A percentile compares a stretch with the other conserved stretches of the same genome.
phyloP scores from a whole-genome alignment of 1,140 invertebrate genomes.

The Atopsyche davidsoni region DNA sequence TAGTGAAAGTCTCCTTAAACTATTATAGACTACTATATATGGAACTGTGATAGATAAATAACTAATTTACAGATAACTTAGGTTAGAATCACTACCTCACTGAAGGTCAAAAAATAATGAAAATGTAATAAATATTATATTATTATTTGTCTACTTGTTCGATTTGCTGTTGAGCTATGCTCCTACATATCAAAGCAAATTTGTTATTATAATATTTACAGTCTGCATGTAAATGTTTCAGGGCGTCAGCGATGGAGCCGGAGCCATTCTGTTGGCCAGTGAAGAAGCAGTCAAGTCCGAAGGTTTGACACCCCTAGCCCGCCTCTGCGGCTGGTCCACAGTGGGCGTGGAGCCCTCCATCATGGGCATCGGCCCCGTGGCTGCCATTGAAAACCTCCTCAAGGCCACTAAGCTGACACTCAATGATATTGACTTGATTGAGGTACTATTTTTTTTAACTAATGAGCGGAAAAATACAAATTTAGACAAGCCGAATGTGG shows the following conservation, averaged over 20 bases:
- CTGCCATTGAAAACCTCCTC: conserved; percentile 81
- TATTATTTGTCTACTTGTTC: background rate
- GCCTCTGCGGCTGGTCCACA: conserved; percentile 67
- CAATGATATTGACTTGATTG: conserved; percentile 86
- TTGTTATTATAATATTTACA: too few relatives aligned
- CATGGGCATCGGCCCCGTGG: conserved; percentile 88
- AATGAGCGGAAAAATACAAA: background rate
- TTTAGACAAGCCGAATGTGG: too few relatives aligned
- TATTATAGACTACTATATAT: too few relatives aligned
- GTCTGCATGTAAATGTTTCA: conserved; percentile 35
- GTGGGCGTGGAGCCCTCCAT: conserved; percentile 82
- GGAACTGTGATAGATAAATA: too few relatives aligned
- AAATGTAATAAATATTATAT: too few relatives aligned
- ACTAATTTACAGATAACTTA: too few relatives aligned
- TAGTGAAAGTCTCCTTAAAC: too few relatives aligned
- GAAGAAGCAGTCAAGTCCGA: conserved; percentile 82
- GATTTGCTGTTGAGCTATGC: background rate
- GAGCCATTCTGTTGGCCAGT: conserved; percentile 80
- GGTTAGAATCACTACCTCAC: too few relatives aligned
- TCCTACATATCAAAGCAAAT: background rate
- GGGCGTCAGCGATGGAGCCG: conserved; percentile 96
- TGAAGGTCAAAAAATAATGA: too few relatives aligned
- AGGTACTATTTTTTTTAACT: conserved; percentile 56
- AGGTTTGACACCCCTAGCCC: conserved; percentile 71
- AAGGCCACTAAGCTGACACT: conserved; percentile 67